Conservation (phyloP, 2,888 invertebrate species). For the Fragum whitleyi region DNA sequence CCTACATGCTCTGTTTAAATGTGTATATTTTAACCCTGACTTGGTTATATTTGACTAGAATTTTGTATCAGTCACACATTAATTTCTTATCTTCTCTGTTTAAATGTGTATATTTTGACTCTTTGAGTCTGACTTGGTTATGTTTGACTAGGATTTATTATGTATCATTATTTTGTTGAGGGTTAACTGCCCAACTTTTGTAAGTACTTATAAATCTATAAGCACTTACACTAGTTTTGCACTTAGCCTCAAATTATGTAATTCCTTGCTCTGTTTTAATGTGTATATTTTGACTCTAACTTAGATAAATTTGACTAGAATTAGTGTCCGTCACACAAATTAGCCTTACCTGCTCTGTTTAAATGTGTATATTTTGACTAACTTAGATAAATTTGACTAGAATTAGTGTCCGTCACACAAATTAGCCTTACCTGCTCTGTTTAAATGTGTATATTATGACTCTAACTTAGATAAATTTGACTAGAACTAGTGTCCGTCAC, state of each 20-base stretch:
- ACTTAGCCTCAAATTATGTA: too few species aligned
- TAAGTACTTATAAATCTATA: too few species aligned
- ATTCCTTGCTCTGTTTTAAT: constrained; percentile 93
- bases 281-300: constrained; percentile 86
- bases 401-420: too few species aligned
- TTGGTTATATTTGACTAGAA: constrained; percentile 94
- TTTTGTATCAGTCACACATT: too few species aligned
- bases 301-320: constrained; percentile 94
- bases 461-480: constrained; percentile 95
- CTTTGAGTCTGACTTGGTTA: constrained; percentile 90
- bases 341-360: constrained; percentile 94
- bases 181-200: too few species aligned
- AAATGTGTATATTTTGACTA: constrained; percentile 97
- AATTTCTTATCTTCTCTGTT: constrained; percentile 93
- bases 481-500: constrained; percentile 87
- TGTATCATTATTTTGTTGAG: constrained; percentile 99
- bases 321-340: too few species aligned
- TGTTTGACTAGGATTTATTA: constrained; percentile 97
- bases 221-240: too few species aligned
- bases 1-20: not conserved
- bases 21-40: constrained; percentile 86
- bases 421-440: constrained; percentile 92
- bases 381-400: constrained; percentile 95
- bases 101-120: constrained; percentile 98
- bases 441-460: constrained; percentile 97